Evolutionary conservation across 1,140 invertebrate species (phyloP).

Genomic region (Apolygus lucorum): DNA sequence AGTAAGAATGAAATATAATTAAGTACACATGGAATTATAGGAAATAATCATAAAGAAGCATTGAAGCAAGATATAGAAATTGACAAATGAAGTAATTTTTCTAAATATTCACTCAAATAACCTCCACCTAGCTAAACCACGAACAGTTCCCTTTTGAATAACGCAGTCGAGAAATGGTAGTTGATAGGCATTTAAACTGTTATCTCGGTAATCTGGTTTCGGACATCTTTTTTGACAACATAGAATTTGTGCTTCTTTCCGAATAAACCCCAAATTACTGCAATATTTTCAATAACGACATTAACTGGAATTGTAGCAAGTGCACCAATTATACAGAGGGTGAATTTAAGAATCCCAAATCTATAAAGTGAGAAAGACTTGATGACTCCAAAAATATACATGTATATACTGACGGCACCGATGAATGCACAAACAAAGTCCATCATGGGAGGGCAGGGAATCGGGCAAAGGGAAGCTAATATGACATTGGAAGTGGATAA

Average conservation of each 20-base stretch:
- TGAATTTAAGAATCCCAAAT: conserved; percentile 68
- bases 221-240: conserved; percentile 77
- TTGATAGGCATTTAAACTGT: too few relatives aligned
- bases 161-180: too few relatives aligned
- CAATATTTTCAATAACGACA: conserved; percentile 86
- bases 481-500: conserved; percentile 82
- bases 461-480: conserved; percentile 72
- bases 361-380: conserved; percentile 87
- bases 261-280: conserved; percentile 84
- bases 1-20: too few relatives aligned
- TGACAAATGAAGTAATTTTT: too few relatives aligned
- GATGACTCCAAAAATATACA: conserved; percentile 92
- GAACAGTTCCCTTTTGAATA: too few relatives aligned
- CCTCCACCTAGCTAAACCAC: too few relatives aligned
- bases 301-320: conserved; percentile 83
- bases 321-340: conserved; percentile 73
- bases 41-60: too few relatives aligned
- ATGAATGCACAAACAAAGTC: conserved; percentile 83
- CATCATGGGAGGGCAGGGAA: conserved; percentile 71
- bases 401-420: conserved; percentile 85
- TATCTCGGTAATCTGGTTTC: conserved; percentile 7
- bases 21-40: too few relatives aligned
- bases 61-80: too few relatives aligned
- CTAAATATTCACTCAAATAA: too few relatives aligned
- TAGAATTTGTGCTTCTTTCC: conserved; percentile 93